A percentile compares a stretch with the other conserved stretches of the same genome.
Conservation (phyloP, 2,113 vertebrate species). For the Cottus gobio region DNA sequence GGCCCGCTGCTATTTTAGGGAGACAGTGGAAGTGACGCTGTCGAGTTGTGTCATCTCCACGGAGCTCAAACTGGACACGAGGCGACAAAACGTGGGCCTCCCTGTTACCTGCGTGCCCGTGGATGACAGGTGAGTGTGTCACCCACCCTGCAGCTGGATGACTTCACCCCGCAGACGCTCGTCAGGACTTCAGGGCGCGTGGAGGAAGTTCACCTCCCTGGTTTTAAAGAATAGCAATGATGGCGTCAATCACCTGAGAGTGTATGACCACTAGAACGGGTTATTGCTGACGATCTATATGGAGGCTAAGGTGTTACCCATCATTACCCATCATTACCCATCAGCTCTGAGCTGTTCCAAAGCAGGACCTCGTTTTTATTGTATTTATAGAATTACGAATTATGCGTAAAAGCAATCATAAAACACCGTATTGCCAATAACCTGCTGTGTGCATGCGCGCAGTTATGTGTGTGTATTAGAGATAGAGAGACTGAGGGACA, state of each 20-base stretch:
- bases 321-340: background rate
- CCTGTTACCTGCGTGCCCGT: background rate
- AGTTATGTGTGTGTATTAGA: conserved; percentile 16
- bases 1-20: conserved; percentile 30
- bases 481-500: conserved; percentile 15
- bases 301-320: background rate
- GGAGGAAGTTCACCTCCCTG: conserved; percentile 31
- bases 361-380: background rate
- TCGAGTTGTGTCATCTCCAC: background rate
- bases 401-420: conserved; percentile 12
- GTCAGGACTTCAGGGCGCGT: conserved; percentile 11
- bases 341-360: background rate
- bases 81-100: background rate
- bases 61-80: background rate
- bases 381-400: background rate
- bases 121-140: conserved; percentile 63
- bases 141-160: conserved; percentile 53
- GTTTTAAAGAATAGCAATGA: background rate
- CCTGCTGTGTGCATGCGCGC: conserved; percentile 27
- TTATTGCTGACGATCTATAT: background rate
- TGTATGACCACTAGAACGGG: background rate
- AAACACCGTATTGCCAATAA: conserved; percentile 18
- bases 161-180: conserved; percentile 62
- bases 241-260: background rate
- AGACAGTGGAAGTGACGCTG: conserved; percentile 17